A percentile compares a stretch with the other conserved stretches of the same genome.
Conservation (phyloP, 2,113 vertebrate species). For the Gallinago jamesoni region DNA sequence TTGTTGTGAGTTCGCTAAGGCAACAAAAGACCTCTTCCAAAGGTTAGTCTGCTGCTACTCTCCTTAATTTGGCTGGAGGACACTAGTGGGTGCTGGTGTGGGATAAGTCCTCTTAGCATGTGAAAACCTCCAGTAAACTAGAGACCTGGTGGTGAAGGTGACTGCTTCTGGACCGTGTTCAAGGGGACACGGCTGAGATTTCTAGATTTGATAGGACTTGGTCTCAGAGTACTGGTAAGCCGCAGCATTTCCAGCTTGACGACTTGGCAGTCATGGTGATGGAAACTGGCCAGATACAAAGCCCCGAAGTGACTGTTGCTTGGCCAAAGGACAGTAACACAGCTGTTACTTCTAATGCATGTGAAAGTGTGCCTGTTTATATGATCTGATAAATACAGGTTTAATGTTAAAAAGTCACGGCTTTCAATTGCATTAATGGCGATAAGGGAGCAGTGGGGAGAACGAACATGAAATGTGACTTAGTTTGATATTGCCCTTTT, state of each 20-base stretch:
- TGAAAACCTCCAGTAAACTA: not conserved
- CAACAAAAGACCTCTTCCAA: not conserved
- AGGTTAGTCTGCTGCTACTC: not conserved
- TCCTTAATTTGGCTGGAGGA: not conserved
- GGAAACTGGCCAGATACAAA: not conserved
- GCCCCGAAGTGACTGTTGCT: not conserved
- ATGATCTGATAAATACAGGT: not conserved
- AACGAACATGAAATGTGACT: not conserved
- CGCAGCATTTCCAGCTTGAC: not conserved
- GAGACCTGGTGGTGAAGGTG: not conserved
- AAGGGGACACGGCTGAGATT: not conserved
- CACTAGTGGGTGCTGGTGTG: not conserved
- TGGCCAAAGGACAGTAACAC: not conserved
- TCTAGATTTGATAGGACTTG: not conserved
- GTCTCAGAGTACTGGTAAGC: not conserved
- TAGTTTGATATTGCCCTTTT: not conserved
- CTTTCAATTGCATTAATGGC: rapidly evolving
- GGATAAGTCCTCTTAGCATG: not conserved
- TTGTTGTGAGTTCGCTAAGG: not conserved
- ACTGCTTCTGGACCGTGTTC: not conserved
- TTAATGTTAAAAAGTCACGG: not conserved
- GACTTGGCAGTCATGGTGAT: not conserved
- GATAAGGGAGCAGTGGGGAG: not conserved
- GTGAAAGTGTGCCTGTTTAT: not conserved
- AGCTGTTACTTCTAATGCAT: not conserved